Evolutionary conservation across 2,888 invertebrate species (phyloP).

Genomic region (Nephrocerus scutellatus): DNA sequence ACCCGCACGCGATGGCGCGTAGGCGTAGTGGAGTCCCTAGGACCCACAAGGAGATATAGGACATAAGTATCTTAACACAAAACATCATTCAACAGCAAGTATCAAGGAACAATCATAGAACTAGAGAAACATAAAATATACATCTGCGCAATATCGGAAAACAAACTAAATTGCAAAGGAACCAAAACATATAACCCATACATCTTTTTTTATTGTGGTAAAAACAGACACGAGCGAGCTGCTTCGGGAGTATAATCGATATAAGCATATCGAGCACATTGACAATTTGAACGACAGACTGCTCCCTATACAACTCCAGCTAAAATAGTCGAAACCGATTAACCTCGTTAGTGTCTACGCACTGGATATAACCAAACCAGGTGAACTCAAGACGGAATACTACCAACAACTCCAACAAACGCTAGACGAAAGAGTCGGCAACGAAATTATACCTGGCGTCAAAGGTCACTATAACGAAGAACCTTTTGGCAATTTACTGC

Average conservation of each 20-base stretch:
- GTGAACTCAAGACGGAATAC: conserved; percentile 1
- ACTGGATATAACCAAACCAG: conserved; percentile 1
- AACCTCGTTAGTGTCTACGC: conserved; percentile 3
- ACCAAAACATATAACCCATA: conserved; percentile 1
- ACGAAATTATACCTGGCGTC: too few species aligned
- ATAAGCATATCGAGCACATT: neutral
- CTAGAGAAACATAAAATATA: too few species aligned
- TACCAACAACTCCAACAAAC: conserved; percentile 1
- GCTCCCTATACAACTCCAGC: conserved; percentile 1
- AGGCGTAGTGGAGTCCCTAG: too few species aligned
- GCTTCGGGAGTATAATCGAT: neutral
- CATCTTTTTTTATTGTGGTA: neutral
- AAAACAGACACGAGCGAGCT: conserved; percentile 4
- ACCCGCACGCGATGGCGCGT: too few species aligned
- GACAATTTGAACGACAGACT: conserved; percentile 3
- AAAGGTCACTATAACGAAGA: too few species aligned
- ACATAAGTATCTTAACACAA: too few species aligned
- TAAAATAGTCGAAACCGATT: neutral
- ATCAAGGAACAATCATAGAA: too few species aligned
- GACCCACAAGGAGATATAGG: too few species aligned
- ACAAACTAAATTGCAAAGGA: neutral
- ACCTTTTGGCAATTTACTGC: too few species aligned
- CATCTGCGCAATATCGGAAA: too few species aligned
- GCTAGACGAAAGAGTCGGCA: too few species aligned
- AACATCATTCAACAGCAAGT: too few species aligned